Percentiles rank a stretch among this genome's conserved stretches.
Evolutionary conservation across 2,113 vertebrate genomes (phyloP).

Genomic region (Donacobius atricapilla): DNA sequence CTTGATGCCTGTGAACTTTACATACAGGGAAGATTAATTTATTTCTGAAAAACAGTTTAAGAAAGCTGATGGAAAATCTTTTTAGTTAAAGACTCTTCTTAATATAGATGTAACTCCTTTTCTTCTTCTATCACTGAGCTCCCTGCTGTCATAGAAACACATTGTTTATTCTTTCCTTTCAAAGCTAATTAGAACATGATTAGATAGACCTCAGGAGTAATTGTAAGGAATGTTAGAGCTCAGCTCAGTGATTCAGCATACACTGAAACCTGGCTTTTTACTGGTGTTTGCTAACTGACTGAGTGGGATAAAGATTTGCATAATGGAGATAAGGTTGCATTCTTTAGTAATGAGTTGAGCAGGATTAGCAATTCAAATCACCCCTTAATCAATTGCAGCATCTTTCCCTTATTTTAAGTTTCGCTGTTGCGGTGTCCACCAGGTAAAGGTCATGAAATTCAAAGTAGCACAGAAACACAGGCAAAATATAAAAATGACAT

Average conservation of each 20-base stretch:
- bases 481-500: not conserved
- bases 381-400: not conserved
- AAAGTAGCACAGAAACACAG: not conserved
- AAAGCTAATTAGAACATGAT: slow-evolving; percentile 16
- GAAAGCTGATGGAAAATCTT: not conserved
- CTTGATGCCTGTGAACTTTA: not conserved
- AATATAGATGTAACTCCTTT: not conserved
- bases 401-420: not conserved
- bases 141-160: slow-evolving; percentile 54
- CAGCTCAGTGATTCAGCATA: not conserved
- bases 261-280: not conserved
- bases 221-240: not conserved
- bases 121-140: not conserved
- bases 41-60: not conserved
- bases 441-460: not conserved
- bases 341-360: not conserved
- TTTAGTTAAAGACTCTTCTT: slow-evolving; percentile 10
- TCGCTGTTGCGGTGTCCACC: not conserved
- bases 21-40: not conserved
- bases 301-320: not conserved
- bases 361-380: slow-evolving; percentile 8
- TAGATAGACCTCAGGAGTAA: slow-evolving; percentile 8
- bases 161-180: not conserved
- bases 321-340: not conserved
- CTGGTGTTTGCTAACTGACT: not conserved